Conservation (phyloP, 1,140 invertebrate species). For the Procambarus virginalis region DNA sequence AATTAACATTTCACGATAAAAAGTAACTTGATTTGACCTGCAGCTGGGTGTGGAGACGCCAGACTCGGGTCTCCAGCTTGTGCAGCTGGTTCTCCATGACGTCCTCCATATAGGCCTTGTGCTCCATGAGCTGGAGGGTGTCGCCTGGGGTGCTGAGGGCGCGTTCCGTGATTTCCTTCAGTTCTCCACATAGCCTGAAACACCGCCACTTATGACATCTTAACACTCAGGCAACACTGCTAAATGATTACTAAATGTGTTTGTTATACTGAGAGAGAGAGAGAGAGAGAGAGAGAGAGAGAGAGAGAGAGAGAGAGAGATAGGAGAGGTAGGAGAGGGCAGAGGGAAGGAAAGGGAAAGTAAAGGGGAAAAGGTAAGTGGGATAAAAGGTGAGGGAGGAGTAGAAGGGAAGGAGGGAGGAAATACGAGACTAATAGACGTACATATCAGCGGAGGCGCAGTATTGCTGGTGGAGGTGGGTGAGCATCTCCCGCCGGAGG, state of each 20-base stretch:
- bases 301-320: too few species aligned
- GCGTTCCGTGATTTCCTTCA: conserved; percentile 86
- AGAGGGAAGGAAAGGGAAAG: not conserved
- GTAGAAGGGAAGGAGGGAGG: conserved; percentile 11
- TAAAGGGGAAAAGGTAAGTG: not conserved
- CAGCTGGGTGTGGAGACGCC: conserved; percentile 76
- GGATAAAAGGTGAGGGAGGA: not conserved
- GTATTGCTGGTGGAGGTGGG: conserved; percentile 86
- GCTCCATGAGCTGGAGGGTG: conserved; percentile 88
- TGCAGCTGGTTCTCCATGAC: conserved; percentile 83
- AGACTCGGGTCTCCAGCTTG: conserved; percentile 85
- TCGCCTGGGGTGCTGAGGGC: conserved; percentile 86
- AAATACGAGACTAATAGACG: conserved; percentile 70
- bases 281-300: too few species aligned
- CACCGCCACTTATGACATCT: too few species aligned
- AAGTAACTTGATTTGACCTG: conserved; percentile 21
- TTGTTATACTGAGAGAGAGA: too few species aligned
- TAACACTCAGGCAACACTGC: too few species aligned
- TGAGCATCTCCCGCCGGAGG: conserved; percentile 82
- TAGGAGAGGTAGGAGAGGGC: not conserved
- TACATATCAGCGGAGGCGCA: conserved; percentile 85
- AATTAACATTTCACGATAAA: too few species aligned
- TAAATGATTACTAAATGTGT: too few species aligned
- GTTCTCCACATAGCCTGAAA: conserved; percentile 87
- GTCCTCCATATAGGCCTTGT: conserved; percentile 85